Conservation (phyloP, 2,888 invertebrate genomes). For the Cecidostiba fungosa region DNA sequence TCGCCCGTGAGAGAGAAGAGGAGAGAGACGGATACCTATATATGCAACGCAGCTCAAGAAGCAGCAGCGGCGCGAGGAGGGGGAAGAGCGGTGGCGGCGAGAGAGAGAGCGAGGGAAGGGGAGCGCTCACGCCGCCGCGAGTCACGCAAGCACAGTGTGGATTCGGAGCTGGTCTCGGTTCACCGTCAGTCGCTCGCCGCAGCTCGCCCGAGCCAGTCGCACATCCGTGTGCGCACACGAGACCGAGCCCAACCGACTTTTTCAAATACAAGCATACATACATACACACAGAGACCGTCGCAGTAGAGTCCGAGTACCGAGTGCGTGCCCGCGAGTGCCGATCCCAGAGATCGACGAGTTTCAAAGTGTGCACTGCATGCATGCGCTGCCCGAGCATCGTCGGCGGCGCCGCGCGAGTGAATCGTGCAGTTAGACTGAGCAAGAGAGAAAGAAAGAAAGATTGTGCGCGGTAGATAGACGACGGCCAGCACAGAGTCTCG, state of each 20-base stretch:
- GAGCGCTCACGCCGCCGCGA: slow-evolving; percentile 39
- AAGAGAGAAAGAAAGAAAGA: not conserved
- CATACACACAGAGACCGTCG: not conserved
- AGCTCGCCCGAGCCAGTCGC: slow-evolving; percentile 53
- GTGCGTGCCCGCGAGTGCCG: not conserved
- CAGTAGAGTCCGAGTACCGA: not conserved
- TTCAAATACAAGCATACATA: not conserved
- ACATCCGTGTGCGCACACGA: slow-evolving; percentile 25
- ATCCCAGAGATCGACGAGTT: too few species aligned
- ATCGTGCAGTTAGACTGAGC: not conserved
- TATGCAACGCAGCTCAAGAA: slow-evolving; percentile 31
- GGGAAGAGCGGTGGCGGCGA: not conserved
- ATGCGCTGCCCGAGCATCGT: not conserved
- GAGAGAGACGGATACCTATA: slow-evolving; percentile 53
- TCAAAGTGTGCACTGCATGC: too few species aligned
- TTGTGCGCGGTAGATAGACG: not conserved
- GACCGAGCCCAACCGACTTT: not conserved
- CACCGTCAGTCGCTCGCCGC: slow-evolving; percentile 62
- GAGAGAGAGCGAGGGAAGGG: slow-evolving; percentile 18
- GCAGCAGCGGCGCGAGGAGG: not conserved
- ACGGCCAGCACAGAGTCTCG: slow-evolving; percentile 53
- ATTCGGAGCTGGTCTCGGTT: slow-evolving; percentile 58
- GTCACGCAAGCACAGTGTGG: slow-evolving; percentile 56
- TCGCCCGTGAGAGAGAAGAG: slow-evolving; percentile 35
- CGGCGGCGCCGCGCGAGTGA: slow-evolving; percentile 18